A percentile compares a stretch with the other conserved stretches of the same genome.
These are phyloP conservation scores for Hyposoter dolosus DNA, from an alignment of 2,888 invertebrate species.

Conservation along the genomic window DNA sequence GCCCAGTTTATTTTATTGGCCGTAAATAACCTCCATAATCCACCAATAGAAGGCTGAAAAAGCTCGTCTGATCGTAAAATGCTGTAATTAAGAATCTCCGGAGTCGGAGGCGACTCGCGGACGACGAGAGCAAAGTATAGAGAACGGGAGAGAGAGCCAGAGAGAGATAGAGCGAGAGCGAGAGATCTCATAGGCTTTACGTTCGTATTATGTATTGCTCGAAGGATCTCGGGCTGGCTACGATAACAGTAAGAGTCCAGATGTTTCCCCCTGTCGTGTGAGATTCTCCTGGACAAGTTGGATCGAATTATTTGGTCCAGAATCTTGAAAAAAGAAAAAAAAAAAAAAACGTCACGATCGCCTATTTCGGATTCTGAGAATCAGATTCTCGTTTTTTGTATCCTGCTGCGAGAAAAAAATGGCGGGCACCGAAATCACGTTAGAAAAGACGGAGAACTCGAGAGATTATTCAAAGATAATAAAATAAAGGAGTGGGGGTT, in stretches of 20 bases:
- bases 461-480: slow-evolving; percentile 73
- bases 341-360: not conserved
- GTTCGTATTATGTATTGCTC: slow-evolving; percentile 36
- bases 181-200: not conserved
- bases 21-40: slow-evolving; percentile 76
- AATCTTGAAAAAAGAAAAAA: not conserved
- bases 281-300: slow-evolving; percentile 10
- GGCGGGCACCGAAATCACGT: slow-evolving; percentile 39
- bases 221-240: slow-evolving; percentile 23
- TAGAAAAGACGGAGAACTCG: slow-evolving; percentile 72
- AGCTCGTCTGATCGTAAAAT: slow-evolving; percentile 73
- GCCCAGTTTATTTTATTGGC: slow-evolving; percentile 71
- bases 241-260: slow-evolving; percentile 49
- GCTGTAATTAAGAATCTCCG: slow-evolving; percentile 74
- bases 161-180: not conserved
- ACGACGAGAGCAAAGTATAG: slow-evolving; percentile 31
- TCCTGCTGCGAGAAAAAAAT: not conserved
- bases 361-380: slow-evolving; percentile 48
- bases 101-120: slow-evolving; percentile 37
- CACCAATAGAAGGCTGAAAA: slow-evolving; percentile 72
- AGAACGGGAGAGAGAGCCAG: not conserved
- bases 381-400: slow-evolving; percentile 16
- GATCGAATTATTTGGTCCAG: slow-evolving; percentile 19
- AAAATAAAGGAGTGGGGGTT: slow-evolving; percentile 44
- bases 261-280: slow-evolving; percentile 21